A percentile compares a stretch with the other conserved stretches of the same genome.
Evolutionary conservation across 2,113 vertebrate species (phyloP).

Genomic region (Calidris pugnax): DNA sequence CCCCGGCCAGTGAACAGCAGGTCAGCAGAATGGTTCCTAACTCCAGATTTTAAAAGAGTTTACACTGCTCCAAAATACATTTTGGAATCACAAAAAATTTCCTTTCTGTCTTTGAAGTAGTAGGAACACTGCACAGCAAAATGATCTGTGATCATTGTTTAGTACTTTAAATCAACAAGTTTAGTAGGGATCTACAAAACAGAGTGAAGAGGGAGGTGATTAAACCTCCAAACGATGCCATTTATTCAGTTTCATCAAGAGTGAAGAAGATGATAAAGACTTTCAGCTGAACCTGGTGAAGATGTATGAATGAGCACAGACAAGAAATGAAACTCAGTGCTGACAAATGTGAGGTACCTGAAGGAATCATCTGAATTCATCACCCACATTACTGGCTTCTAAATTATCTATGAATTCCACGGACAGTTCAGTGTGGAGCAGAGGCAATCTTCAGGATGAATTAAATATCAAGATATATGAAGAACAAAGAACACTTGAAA

Average conservation of each 20-base stretch:
- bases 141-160: background rate
- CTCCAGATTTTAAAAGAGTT: background rate
- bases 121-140: background rate
- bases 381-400: background rate
- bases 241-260: conserved; percentile 26
- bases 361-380: background rate
- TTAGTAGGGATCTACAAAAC: background rate
- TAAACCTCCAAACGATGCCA: background rate
- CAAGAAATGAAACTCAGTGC: background rate
- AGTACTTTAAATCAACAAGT: background rate
- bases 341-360: background rate
- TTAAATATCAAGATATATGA: background rate
- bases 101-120: background rate
- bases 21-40: background rate
- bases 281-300: background rate
- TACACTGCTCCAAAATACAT: background rate
- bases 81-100: background rate
- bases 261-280: background rate
- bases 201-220: background rate
- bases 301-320: background rate
- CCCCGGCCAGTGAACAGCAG: background rate
- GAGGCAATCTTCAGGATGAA: background rate
- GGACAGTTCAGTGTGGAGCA: background rate
- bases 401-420: conserved; percentile 9
- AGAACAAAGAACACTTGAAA: background rate